Evolutionary conservation across 2,797 vertebrate genomes (phyloP).

Genomic region (Malacoraja senta): DNA sequence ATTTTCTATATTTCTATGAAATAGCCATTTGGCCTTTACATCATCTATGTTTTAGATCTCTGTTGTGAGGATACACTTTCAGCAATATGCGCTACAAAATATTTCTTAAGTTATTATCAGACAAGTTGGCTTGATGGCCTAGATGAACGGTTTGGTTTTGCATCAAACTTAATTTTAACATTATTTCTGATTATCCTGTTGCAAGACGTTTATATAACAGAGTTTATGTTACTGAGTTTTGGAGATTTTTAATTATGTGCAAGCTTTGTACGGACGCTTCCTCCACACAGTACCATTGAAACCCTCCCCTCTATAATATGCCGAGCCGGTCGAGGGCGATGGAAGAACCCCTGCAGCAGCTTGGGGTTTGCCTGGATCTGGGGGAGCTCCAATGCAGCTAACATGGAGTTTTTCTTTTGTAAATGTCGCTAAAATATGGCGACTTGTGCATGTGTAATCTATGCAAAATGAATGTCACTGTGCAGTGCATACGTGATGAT

Average conservation of each 20-base stretch:
- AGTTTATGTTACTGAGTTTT: neutral
- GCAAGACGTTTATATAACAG: neutral
- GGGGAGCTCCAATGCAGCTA: no score
- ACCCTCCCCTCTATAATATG: no score
- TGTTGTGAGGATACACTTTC: neutral
- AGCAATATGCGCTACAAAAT: neutral
- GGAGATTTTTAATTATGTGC: neutral
- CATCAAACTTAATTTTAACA: constrained; percentile 1
- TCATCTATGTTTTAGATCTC: neutral
- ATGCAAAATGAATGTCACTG: no score
- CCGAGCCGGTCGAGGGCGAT: no score
- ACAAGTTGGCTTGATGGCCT: no score
- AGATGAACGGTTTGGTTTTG: neutral
- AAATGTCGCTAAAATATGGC: no score
- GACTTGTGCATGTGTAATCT: no score
- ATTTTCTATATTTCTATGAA: neutral
- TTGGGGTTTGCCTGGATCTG: no score
- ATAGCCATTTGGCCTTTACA: neutral
- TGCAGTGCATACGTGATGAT: no score
- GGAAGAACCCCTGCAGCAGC: no score
- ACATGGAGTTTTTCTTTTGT: no score
- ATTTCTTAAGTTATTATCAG: neutral
- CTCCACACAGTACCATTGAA: no score
- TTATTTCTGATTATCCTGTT: neutral
- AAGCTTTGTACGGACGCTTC: neutral